Evolutionary conservation across 2,888 invertebrate genomes (phyloP).

Genomic region (Empis livida): DNA sequence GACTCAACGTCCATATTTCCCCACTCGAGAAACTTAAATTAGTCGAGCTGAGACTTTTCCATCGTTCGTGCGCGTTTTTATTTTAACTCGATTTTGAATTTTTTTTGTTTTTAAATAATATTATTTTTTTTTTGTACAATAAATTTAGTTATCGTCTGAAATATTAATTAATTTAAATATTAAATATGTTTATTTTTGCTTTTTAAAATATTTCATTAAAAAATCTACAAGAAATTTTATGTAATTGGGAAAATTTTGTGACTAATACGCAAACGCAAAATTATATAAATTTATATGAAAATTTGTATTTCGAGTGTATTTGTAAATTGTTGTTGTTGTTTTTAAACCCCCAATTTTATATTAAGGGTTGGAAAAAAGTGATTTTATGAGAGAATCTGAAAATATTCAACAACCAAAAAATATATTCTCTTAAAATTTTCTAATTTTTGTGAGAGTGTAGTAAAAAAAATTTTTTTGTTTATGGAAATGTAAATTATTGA

Average conservation of each 20-base stretch:
- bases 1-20: neutral
- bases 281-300: neutral
- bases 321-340: neutral
- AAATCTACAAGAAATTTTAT: too few species aligned
- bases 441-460: too few species aligned
- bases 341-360: neutral
- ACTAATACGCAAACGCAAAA: too few species aligned
- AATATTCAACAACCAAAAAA: too few species aligned
- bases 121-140: neutral
- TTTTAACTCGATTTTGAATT: neutral
- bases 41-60: slow-evolving; percentile 1
- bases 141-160: too few species aligned
- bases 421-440: too few species aligned
- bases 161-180: neutral
- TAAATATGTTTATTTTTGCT: neutral
- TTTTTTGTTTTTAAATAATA: neutral
- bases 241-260: too few species aligned
- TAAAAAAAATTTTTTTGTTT: too few species aligned
- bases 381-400: too few species aligned
- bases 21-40: neutral
- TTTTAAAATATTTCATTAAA: neutral
- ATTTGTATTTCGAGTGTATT: neutral
- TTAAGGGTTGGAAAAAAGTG: neutral
- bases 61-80: slow-evolving; percentile 1
- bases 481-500: too few species aligned